Percentiles rank a stretch among this genome's conserved stretches.
Evolutionary conservation across 2,888 invertebrate genomes (phyloP).

Genomic region (Tillus elongatus): DNA sequence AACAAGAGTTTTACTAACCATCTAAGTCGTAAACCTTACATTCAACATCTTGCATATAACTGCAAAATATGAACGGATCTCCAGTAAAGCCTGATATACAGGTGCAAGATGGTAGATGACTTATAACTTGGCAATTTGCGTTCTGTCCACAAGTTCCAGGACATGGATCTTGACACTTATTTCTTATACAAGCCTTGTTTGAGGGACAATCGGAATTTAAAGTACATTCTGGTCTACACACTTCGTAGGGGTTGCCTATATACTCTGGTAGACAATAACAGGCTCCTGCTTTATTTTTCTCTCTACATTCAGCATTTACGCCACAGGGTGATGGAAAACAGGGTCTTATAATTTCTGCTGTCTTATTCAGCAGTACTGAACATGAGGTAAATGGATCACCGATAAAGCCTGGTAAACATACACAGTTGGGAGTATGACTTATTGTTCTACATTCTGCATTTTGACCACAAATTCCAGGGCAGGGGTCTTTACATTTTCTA

Average conservation of each 20-base stretch:
- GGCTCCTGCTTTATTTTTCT: slow-evolving; percentile 45
- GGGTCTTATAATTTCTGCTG: slow-evolving; percentile 31
- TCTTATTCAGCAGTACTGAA: slow-evolving; percentile 22
- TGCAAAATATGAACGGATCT: slow-evolving; percentile 36
- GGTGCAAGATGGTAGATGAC: slow-evolving; percentile 40
- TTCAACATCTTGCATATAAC: slow-evolving; percentile 37
- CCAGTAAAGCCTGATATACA: slow-evolving; percentile 48
- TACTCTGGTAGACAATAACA: slow-evolving; percentile 47
- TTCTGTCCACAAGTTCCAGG: slow-evolving; percentile 58
- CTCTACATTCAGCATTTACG: slow-evolving; percentile 44
- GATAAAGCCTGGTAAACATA: slow-evolving; percentile 48
- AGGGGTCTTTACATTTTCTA: slow-evolving; percentile 68
- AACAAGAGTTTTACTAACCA: too few species aligned
- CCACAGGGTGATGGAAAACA: slow-evolving; percentile 46
- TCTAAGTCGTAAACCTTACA: slow-evolving; percentile 42
- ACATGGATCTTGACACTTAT: slow-evolving; percentile 51
- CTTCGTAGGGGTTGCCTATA: slow-evolving; percentile 51
- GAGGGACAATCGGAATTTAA: slow-evolving; percentile 49
- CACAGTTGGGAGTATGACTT: slow-evolving; percentile 63
- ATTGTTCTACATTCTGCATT: slow-evolving; percentile 63
- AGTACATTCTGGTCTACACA: slow-evolving; percentile 50
- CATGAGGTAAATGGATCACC: slow-evolving; percentile 63
- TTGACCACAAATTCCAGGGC: slow-evolving; percentile 64
- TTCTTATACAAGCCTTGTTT: slow-evolving; percentile 47
- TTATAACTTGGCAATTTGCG: slow-evolving; percentile 48